Evolutionary conservation across 2,888 invertebrate genomes (phyloP), one percentile per base, ranked within the genome.

Genomic region (Andricus quercusramuli): DNA sequence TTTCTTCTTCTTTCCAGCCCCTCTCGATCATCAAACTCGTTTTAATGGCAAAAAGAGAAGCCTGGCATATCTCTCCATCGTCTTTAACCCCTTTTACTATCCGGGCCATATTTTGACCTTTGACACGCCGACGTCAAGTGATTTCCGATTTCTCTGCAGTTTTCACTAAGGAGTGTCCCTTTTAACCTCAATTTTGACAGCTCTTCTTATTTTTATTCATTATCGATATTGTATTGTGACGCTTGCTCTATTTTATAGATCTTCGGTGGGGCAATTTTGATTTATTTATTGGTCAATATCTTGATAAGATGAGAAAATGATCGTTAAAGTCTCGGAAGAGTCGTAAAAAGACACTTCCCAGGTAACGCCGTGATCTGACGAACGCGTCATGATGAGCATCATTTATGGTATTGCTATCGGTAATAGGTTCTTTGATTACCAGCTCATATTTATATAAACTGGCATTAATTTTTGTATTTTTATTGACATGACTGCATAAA

Each of bases 1-100:
- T 80, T 78, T 74, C 79, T 77, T 79, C 47, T 68, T 32, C 74
- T 47, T 83, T 64, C 67, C 6, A 17, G 13, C 29, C n/a, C 13
- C 74, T 56, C 76, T 56, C 67, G 80, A 62, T 77, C 78, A 37
- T 80, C 77, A 64, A 78, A 77, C 78, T 74, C 74, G 44, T 79
- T 80, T 77, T 68, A 64, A 70, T 74, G 67, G 56, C 29, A 74
- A 56, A 74, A 56, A 29, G 70, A 51, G 32, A 29, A 51, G n/a
- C 17, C 25, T 70, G 70, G 29, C 70, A 70, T 70, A 70, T 70
- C 70, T 70, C 29, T 51, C 51, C 51, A 74, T 56, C 51, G 70
- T 56, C 70, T 74, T 74, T 74, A 51, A 29, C 51, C n/a, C n/a
- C 51, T 74, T 74, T 74, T 29, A 11, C 17, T 5, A 74, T 51